Conservation (phyloP, 2,113 vertebrate genomes). For the Oreochromis spilurus region DNA sequence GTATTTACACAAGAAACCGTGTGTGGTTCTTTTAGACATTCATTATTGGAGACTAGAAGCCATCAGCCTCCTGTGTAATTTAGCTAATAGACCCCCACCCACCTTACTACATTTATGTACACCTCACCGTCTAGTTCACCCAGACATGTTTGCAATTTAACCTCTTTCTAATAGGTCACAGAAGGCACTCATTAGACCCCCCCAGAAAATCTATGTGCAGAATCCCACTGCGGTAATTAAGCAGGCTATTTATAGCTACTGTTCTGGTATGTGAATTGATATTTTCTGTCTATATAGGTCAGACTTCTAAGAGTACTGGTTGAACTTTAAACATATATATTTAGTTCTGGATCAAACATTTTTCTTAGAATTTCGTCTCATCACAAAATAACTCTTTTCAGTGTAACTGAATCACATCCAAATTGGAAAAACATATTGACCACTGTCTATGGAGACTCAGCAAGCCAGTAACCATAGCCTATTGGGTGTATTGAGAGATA, state of each 20-base stretch:
- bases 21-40: not conserved
- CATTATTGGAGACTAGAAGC: not conserved
- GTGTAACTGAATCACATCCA: not conserved
- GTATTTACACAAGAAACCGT: constrained; percentile 17
- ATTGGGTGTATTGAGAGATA: not conserved
- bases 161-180: constrained; percentile 14
- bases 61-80: constrained; percentile 39
- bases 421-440: not conserved
- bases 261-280: not conserved
- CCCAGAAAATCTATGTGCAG: not conserved
- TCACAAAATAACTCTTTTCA: not conserved
- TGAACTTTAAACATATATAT: not conserved
- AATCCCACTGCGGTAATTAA: constrained; percentile 1
- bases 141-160: constrained; percentile 1
- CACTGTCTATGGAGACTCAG: not conserved
- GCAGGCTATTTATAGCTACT: constrained; percentile 19
- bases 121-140: not conserved
- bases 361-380: not conserved
- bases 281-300: constrained; percentile 21
- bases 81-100: constrained; percentile 35
- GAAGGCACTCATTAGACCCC: not conserved
- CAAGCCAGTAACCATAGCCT: not conserved
- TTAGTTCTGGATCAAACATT: not conserved
- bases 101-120: not conserved
- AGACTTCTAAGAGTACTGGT: not conserved